These are phyloP conservation scores for Puma concolor DNA, from an alignment of 2,113 vertebrate genomes.

Conservation along the genomic window DNA sequence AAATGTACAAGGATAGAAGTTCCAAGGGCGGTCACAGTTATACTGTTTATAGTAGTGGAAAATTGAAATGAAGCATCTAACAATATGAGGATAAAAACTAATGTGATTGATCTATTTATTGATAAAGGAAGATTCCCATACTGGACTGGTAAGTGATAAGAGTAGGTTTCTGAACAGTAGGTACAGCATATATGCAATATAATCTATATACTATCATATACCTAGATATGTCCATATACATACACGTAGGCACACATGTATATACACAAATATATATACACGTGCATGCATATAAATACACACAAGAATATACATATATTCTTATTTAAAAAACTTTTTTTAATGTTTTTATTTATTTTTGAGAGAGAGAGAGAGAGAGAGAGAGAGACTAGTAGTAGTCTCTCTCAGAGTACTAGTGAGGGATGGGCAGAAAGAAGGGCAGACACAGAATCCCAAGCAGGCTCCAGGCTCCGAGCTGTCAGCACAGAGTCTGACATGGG, in stretches of 20 bases:
- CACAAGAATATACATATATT: neutral
- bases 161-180: neutral
- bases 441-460: too few relatives aligned
- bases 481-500: too few relatives aligned
- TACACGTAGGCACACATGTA: neutral
- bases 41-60: neutral
- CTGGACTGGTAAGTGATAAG: neutral
- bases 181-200: neutral
- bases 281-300: neutral
- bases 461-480: too few relatives aligned
- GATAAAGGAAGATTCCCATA: neutral
- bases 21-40: neutral
- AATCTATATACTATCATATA: neutral
- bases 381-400: too few relatives aligned
- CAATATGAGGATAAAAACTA: neutral
- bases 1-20: neutral
- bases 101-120: neutral
- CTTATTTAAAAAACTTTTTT: too few relatives aligned
- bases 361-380: too few relatives aligned
- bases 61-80: neutral
- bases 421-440: too few relatives aligned
- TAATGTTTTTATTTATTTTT: too few relatives aligned
- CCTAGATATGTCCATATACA: neutral
- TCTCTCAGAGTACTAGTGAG: too few relatives aligned
- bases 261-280: neutral